Base-by-base conservation (phyloP, 2,888 invertebrate genomes). In the Stenurella melanura region DNA sequence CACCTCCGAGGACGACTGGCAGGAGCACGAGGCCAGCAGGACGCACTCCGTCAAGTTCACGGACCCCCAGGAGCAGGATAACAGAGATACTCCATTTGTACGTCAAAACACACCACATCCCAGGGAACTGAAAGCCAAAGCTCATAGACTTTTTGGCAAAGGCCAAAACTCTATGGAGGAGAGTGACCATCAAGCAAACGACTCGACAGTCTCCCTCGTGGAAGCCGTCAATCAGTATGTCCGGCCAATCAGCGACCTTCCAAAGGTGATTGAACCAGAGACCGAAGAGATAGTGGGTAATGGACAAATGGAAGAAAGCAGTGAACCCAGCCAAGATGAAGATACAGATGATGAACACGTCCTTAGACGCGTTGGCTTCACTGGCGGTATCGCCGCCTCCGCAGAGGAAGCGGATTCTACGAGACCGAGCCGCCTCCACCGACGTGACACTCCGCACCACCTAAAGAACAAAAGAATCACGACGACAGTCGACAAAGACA, bases 21-120 rank as follows among this genome's bases (percentile, higher is more conserved):
- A 95, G 89, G 95, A 96, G 85, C 93, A 93, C 80, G 96, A 96
- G 88, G 94, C 95, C 3, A 95, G 96, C 30, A 91, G 96, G 83
- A 95, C 95, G 70, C 95, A 96, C 88, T 96, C 96, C 18, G 97
- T 98, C 85, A 97, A 97, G 90, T 96, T 96, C 90, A 94, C 93
- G 70, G 95, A 95, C 88, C 94, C 95, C 76, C 92, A 94, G 76
- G 92, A 92, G 54, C 92, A 92, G 85, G 91, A 92, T 38, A 93
- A 92, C 86, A 92, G 92, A 87, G 93, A 93, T n/a, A 97, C 97
- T 83, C 96, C 96, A 83, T 98, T 98, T 90, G 97, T 97, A 82
- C 94, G 99, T 69, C 98, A 99, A 91, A 98, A 99, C 90, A 99
- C 99, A 72, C 99, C 99, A 77, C 99, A 99, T 92, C 99, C 99